phyloP scores from a whole-genome alignment of 1,140 invertebrate species.

The Drosophila paulistorum region DNA sequence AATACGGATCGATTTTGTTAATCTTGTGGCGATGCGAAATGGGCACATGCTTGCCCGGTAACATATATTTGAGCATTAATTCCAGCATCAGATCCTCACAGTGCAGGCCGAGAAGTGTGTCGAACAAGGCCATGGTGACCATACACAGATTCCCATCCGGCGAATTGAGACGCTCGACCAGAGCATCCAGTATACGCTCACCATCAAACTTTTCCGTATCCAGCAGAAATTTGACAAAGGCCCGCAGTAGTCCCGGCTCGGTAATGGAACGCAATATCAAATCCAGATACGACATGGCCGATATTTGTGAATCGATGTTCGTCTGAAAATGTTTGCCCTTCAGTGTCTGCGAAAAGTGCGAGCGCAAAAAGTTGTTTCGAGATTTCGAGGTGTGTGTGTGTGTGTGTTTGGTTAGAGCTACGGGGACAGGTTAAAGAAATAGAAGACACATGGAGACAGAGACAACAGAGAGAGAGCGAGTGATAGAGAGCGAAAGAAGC shows the following conservation, averaged over 20 bases:
- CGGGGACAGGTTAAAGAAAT: constrained; percentile 45
- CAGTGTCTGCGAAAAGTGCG: constrained; percentile 80
- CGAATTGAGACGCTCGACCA: constrained; percentile 89
- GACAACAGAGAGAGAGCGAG: constrained; percentile 19
- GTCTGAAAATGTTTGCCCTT: constrained; percentile 86
- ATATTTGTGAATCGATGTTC: constrained; percentile 93
- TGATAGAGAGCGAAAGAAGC: constrained; percentile 25
- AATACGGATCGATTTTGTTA: constrained; percentile 91
- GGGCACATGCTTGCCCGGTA: constrained; percentile 96
- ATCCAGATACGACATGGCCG: constrained; percentile 96
- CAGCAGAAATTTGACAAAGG: constrained; percentile 93
- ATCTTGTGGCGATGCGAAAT: constrained; percentile 90
- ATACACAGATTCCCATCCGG: constrained; percentile 91
- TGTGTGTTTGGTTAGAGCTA: constrained; percentile 61
- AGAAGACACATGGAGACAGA: constrained; percentile 56
- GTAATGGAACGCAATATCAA: constrained; percentile 93
- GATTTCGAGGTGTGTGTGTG: constrained; percentile 73
- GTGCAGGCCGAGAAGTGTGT: constrained; percentile 95
- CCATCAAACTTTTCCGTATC: constrained; percentile 93
- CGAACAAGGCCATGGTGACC: constrained; percentile 94
- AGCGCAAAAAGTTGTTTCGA: constrained; percentile 82
- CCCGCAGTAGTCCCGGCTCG: constrained; percentile 91
- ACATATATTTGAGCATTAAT: constrained; percentile 93
- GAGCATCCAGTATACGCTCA: constrained; percentile 89
- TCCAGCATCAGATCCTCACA: constrained; percentile 99